Conservation (phyloP, 1,140 invertebrate species). For the Drosophila repleta region DNA sequence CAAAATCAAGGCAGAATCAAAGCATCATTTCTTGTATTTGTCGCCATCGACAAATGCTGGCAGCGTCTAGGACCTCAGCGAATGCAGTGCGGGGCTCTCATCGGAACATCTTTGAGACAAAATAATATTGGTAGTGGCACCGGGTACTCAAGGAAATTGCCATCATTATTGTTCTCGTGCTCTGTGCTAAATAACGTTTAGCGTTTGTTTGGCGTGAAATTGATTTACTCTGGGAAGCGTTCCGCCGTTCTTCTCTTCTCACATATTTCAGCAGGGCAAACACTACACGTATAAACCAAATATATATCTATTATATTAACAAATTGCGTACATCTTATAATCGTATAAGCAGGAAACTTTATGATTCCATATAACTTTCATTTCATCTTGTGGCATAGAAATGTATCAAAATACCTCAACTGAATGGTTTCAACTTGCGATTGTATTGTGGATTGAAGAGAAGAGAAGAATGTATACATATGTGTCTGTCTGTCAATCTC, state of each 20-base stretch:
- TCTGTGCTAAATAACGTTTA: slow-evolving; percentile 78
- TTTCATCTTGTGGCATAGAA: too few species aligned
- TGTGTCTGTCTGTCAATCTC: too few species aligned
- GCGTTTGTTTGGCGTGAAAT: slow-evolving; percentile 78
- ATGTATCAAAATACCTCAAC: too few species aligned
- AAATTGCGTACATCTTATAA: too few species aligned
- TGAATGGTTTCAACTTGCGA: too few species aligned
- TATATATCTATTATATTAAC: background rate
- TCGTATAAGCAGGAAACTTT: too few species aligned
- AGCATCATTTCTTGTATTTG: slow-evolving; percentile 77
- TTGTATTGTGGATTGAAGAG: too few species aligned
- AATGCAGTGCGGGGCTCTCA: slow-evolving; percentile 14
- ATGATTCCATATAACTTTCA: too few species aligned
- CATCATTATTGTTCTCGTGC: slow-evolving; percentile 75
- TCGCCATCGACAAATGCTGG: slow-evolving; percentile 38
- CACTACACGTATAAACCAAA: background rate
- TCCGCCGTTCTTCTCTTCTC: slow-evolving; percentile 14
- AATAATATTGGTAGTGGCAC: slow-evolving; percentile 18
- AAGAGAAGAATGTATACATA: too few species aligned
- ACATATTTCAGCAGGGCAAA: too few species aligned
- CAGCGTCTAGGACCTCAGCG: slow-evolving; percentile 32
- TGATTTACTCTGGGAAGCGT: slow-evolving; percentile 60
- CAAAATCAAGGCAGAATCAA: slow-evolving; percentile 63
- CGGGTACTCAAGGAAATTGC: slow-evolving; percentile 81
- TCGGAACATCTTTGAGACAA: slow-evolving; percentile 8